Conservation (phyloP, 1,140 invertebrate species). For the Heterodera carotae region DNA sequence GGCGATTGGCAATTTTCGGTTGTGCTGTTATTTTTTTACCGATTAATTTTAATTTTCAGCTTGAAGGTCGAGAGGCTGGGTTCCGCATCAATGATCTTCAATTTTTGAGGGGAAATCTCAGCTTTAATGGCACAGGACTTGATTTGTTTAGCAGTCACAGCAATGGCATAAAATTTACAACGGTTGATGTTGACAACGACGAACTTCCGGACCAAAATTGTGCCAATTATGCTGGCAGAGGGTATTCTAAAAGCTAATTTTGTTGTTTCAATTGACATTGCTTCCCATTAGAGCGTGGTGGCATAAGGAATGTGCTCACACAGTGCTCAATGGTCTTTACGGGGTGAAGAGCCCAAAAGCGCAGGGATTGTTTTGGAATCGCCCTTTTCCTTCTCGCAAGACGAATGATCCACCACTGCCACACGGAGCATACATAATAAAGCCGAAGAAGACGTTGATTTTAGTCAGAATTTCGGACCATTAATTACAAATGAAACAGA, state of each 20-base stretch:
- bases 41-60: conserved; percentile 13
- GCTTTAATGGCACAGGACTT: neutral
- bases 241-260: conserved; percentile 11
- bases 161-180: conserved; percentile 17
- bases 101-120: conserved; percentile 24
- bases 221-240: conserved; percentile 16
- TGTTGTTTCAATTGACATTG: no score
- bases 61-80: neutral
- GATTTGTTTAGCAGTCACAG: neutral
- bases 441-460: neutral
- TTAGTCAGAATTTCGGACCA: neutral
- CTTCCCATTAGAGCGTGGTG: conserved; percentile 21
- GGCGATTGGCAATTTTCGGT: conserved; percentile 28
- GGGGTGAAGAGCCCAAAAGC: neutral
- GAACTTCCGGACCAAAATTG: conserved; percentile 1
- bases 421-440: neutral
- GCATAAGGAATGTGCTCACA: conserved; percentile 18
- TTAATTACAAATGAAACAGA: no score
- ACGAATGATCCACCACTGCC: neutral
- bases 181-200: conserved; percentile 22
- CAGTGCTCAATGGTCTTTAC: conserved; percentile 15
- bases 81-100: conserved; percentile 20
- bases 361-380: neutral
- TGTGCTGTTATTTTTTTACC: neutral
- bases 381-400: neutral